phyloP scores from a whole-genome alignment of 1,140 invertebrate genomes.

The Melanaphis sacchari region DNA sequence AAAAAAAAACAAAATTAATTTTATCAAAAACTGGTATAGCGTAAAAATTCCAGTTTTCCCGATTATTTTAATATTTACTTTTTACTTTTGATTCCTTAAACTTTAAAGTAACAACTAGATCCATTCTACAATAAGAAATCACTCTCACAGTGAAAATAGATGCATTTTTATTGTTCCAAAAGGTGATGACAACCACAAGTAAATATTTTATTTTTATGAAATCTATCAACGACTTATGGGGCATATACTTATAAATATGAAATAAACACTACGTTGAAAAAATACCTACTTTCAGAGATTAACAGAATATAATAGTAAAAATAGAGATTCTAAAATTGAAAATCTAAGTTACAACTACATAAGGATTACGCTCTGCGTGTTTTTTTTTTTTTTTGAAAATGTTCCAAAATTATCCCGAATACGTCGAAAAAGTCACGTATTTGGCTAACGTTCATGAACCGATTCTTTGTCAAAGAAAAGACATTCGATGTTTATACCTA shows the following conservation, averaged over 20 bases:
- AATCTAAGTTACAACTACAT: neutral
- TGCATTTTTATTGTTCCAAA: neutral
- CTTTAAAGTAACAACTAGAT: neutral
- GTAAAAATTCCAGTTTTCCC: neutral
- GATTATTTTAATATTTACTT: neutral
- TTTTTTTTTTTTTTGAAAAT: conserved; percentile 36
- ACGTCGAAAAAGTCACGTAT: conserved; percentile 53
- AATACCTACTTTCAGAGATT: conserved; percentile 18
- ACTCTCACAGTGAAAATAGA: neutral
- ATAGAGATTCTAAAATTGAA: conserved; percentile 39
- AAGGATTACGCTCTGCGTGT: neutral
- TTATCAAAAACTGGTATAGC: neutral
- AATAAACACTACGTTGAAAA: neutral
- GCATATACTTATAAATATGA: neutral
- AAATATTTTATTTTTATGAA: neutral
- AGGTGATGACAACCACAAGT: too few species aligned
- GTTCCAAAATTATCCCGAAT: conserved; percentile 41
- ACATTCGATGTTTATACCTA: conserved; percentile 1
- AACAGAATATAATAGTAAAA: neutral
- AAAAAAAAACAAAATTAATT: too few species aligned
- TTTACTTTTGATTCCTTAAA: neutral
- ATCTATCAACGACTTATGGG: neutral
- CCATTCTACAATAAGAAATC: neutral
- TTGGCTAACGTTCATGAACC: conserved; percentile 20
- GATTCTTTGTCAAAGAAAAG: conserved; percentile 15